Conservation (phyloP, 2,113 vertebrate genomes). For the Stigmatopora argus region DNA sequence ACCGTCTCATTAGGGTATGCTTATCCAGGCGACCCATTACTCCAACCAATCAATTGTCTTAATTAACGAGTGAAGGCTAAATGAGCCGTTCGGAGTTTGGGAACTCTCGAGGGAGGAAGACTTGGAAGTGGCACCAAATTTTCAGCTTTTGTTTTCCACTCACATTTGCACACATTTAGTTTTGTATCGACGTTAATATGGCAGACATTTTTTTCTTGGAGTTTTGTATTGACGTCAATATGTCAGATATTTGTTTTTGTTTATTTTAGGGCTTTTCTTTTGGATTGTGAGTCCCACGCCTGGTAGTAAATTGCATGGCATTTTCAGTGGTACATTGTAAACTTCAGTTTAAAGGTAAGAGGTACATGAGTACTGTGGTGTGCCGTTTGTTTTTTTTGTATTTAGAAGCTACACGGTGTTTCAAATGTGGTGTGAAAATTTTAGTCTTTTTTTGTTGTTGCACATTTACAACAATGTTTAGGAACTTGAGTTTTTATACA, state of each 20-base stretch:
- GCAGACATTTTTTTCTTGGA: neutral
- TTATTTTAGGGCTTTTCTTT: too few relatives aligned
- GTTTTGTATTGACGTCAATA: neutral
- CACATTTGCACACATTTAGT: neutral
- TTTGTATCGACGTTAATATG: neutral
- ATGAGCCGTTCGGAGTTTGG: conserved; percentile 36
- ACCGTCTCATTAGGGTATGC: conserved; percentile 53
- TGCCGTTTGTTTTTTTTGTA: too few relatives aligned
- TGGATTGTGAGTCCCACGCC: too few relatives aligned
- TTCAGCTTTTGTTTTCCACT: neutral
- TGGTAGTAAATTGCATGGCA: too few relatives aligned
- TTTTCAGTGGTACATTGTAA: too few relatives aligned
- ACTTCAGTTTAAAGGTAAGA: too few relatives aligned
- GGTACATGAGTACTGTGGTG: too few relatives aligned
- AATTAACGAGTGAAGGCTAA: conserved; percentile 50
- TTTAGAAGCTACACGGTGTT: too few relatives aligned
- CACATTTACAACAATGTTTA: too few relatives aligned
- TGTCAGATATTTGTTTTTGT: neutral
- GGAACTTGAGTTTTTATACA: too few relatives aligned
- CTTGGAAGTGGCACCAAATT: conserved; percentile 4
- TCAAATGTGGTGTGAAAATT: too few relatives aligned
- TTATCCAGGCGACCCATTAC: conserved; percentile 52
- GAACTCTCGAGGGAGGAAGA: conserved; percentile 16
- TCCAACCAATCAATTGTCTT: conserved; percentile 60
- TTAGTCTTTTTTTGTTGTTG: too few relatives aligned